Evolutionary conservation across 2,113 vertebrate species (phyloP).

Genomic region (Podarcis cretensis): DNA sequence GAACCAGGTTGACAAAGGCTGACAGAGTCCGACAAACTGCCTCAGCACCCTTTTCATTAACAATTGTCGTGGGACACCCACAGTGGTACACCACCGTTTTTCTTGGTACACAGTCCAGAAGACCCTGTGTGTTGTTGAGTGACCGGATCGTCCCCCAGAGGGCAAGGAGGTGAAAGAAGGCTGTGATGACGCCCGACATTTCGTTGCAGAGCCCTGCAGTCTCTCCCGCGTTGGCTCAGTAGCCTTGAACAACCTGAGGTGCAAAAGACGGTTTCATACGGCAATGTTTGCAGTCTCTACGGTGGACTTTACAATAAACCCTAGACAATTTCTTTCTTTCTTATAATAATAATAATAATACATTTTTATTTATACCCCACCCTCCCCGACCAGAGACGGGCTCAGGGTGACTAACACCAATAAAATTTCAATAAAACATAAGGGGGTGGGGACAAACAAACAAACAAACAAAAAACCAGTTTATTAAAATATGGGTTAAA

Average conservation of each 20-base stretch:
- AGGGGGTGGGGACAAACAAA: too few species aligned
- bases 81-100: slow-evolving; percentile 60
- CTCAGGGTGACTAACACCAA: too few species aligned
- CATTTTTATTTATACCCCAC: too few species aligned
- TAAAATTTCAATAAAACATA: too few species aligned
- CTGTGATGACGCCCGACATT: not conserved
- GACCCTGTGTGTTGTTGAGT: not conserved
- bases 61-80: slow-evolving; percentile 34
- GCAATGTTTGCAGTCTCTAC: not conserved
- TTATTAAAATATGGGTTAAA: too few species aligned
- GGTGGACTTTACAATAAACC: not conserved
- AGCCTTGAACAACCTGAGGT: not conserved
- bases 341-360: too few species aligned
- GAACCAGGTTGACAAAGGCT: too few species aligned
- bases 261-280: not conserved
- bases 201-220: not conserved
- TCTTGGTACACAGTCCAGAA: slow-evolving; percentile 41
- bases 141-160: slow-evolving; percentile 30
- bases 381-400: too few species aligned
- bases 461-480: too few species aligned
- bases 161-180: slow-evolving; percentile 21
- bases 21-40: not conserved
- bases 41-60: not conserved
- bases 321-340: too few species aligned
- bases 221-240: not conserved